A percentile compares a stretch with the other conserved stretches of the same genome.
Conservation (phyloP, 2,113 vertebrate species). For the Actinemys pallida region DNA sequence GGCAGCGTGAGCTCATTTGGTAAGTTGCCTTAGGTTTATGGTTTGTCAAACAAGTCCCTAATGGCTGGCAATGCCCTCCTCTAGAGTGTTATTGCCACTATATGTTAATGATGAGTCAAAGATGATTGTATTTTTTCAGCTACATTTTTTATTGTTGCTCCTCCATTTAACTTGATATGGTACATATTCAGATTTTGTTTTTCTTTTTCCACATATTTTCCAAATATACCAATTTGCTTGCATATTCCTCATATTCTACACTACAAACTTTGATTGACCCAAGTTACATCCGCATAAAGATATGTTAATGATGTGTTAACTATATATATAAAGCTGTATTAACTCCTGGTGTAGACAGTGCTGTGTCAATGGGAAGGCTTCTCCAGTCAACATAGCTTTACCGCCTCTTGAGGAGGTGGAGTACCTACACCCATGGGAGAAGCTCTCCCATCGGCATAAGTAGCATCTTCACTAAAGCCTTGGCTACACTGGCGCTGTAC, state of each 20-base stretch:
- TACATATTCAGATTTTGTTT: background rate
- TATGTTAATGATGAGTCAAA: conserved; percentile 4
- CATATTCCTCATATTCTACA: background rate
- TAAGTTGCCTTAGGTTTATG: conserved; percentile 38
- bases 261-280: background rate
- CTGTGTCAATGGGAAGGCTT: background rate
- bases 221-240: background rate
- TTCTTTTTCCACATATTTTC: background rate
- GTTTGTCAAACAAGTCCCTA: conserved; percentile 30
- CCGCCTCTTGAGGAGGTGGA: background rate
- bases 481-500: no score
- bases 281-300: background rate
- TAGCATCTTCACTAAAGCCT: background rate
- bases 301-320: no score
- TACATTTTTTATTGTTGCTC: background rate
- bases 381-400: background rate
- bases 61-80: background rate
- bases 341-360: no score
- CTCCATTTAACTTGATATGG: background rate
- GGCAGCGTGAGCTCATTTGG: background rate
- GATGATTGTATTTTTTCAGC: background rate
- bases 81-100: background rate
- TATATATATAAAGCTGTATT: no score
- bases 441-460: background rate
- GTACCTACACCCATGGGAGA: background rate